phyloP scores from a whole-genome alignment of 1,140 invertebrate genomes.

The Tribolium castaneum region DNA sequence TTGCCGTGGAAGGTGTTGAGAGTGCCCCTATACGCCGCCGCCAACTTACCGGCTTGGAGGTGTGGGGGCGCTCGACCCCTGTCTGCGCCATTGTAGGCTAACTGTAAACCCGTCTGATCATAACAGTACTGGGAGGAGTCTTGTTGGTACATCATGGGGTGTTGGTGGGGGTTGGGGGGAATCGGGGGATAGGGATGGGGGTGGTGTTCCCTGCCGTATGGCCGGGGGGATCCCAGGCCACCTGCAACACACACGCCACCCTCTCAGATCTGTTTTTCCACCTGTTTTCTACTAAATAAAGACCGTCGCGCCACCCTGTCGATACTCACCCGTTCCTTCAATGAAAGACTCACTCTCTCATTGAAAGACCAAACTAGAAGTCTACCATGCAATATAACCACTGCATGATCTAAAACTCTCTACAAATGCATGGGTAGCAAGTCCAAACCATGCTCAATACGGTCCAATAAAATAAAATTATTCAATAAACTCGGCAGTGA shows the following conservation, averaged over 20 bases:
- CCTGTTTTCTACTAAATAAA: conserved; percentile 5
- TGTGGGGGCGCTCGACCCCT: conserved; percentile 68
- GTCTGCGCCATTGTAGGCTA: conserved; percentile 67
- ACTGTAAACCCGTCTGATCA: conserved; percentile 69
- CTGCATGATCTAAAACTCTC: conserved; percentile 54
- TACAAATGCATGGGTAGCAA: conserved; percentile 59
- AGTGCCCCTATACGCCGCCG: conserved; percentile 53
- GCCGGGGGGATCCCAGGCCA: conserved; percentile 70
- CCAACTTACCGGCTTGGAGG: conserved; percentile 72
- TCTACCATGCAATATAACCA: conserved; percentile 59
- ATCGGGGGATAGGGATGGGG: conserved; percentile 37
- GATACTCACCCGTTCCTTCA: conserved; percentile 9
- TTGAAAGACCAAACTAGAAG: conserved; percentile 48
- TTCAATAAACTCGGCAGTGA: conserved; percentile 23
- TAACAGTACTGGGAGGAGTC: conserved; percentile 72
- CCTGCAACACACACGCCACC: conserved; percentile 67
- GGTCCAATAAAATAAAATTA: conserved; percentile 22
- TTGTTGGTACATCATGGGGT: conserved; percentile 69
- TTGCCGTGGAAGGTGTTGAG: conserved; percentile 46
- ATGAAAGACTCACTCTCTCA: conserved; percentile 39
- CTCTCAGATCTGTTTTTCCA: conserved; percentile 49
- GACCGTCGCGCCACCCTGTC: neutral
- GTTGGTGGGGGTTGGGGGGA: conserved; percentile 55
- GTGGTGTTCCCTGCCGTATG: conserved; percentile 62
- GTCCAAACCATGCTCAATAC: conserved; percentile 56